Evolutionary conservation across 2,888 invertebrate genomes (phyloP).

Genomic region (Ophion ventricosus): DNA sequence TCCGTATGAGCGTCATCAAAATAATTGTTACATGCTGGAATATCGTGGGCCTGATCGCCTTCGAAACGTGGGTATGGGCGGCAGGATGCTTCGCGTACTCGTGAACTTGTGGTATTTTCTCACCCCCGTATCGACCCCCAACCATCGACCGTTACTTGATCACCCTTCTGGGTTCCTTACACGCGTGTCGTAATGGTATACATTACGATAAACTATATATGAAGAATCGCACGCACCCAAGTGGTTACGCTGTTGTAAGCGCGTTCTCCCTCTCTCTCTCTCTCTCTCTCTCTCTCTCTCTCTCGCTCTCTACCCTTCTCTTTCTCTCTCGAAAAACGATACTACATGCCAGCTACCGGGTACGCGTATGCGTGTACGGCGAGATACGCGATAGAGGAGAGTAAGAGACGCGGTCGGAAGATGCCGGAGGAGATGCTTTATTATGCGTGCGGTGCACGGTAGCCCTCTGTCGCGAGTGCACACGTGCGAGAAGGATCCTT

Average conservation of each 20-base stretch:
- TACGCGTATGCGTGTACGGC: background rate
- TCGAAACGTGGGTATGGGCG: background rate
- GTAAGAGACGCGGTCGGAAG: constrained; percentile 24
- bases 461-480: constrained; percentile 57
- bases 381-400: constrained; percentile 17
- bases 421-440: constrained; percentile 69
- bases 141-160: constrained; percentile 49
- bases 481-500: constrained; percentile 56
- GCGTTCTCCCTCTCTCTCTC: constrained; percentile 16
- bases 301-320: background rate
- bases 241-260: constrained; percentile 25
- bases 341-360: background rate
- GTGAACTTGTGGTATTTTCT: constrained; percentile 33
- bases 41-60: background rate
- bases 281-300: background rate
- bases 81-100: constrained; percentile 25
- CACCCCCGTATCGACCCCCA: constrained; percentile 16
- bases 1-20: too few relatives aligned
- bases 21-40: background rate
- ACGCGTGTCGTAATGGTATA: constrained; percentile 24
- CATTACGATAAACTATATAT: constrained; percentile 25
- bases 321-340: constrained; percentile 13
- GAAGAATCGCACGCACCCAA: constrained; percentile 44
- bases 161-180: constrained; percentile 20
- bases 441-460: constrained; percentile 58